Conservation (phyloP, 2,888 invertebrate genomes). For the Stictocephala bisonia region DNA sequence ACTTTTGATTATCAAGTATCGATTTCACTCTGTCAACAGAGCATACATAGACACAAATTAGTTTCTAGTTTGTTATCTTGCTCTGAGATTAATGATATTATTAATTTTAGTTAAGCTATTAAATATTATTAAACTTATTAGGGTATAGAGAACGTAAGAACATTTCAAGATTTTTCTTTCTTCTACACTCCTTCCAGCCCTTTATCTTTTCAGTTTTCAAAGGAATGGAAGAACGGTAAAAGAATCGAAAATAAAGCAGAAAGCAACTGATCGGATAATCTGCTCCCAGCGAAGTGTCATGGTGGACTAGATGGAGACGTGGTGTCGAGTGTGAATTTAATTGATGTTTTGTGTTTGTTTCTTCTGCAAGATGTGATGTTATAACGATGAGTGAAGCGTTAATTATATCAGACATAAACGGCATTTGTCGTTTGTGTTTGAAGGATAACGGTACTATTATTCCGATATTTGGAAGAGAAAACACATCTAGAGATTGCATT, state of each 20-base stretch:
- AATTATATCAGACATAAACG: conserved; percentile 46
- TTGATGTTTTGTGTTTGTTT: conserved; percentile 19
- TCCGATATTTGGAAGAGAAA: conserved; percentile 51
- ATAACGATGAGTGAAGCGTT: conserved; percentile 44
- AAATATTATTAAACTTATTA: too few species aligned
- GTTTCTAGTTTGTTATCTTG: too few species aligned
- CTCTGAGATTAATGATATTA: too few species aligned
- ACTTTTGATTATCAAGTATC: conserved; percentile 34
- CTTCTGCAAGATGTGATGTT: conserved; percentile 7
- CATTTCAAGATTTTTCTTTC: too few species aligned
- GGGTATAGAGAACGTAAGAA: too few species aligned
- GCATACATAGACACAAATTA: too few species aligned
- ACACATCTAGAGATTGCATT: conserved; percentile 46
- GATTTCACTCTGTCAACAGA: conserved; percentile 20
- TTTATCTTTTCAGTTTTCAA: too few species aligned
- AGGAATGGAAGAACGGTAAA: conserved; percentile 6
- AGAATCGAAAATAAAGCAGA: conserved; percentile 26
- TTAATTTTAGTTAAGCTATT: too few species aligned
- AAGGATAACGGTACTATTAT: conserved; percentile 49
- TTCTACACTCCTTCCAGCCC: too few species aligned
- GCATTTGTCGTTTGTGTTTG: conserved; percentile 52
- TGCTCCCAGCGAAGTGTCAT: conserved; percentile 8
- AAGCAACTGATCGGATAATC: conserved; percentile 1
- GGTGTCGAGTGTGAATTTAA: not conserved
- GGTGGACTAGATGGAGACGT: conserved; percentile 12